phyloP scores from a whole-genome alignment of 2,888 invertebrate genomes.

The Ectropis crepuscularia region DNA sequence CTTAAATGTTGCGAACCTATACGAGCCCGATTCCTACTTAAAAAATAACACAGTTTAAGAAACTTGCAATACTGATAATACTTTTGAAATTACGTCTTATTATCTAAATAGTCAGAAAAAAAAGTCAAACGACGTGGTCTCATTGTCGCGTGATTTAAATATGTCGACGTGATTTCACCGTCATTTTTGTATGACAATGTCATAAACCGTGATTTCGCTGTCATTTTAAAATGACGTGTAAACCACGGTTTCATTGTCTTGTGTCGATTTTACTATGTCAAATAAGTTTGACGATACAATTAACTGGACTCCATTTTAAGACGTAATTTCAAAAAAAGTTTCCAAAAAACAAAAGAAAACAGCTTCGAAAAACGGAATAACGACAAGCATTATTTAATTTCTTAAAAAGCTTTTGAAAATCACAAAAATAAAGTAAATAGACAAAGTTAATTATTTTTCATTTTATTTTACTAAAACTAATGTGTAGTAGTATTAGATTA shows the following conservation, averaged over 20 bases:
- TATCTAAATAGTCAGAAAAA: too few species aligned
- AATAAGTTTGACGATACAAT: too few species aligned
- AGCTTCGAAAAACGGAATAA: slow-evolving; percentile 72
- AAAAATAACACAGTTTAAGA: slow-evolving; percentile 36
- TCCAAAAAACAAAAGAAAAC: slow-evolving; percentile 51
- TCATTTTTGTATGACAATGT: too few species aligned
- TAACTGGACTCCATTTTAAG: slow-evolving; percentile 1
- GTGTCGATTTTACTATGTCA: too few species aligned
- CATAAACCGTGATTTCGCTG: too few species aligned
- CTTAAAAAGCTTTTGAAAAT: slow-evolving; percentile 54
- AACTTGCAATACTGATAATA: slow-evolving; percentile 37
- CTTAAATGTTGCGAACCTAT: slow-evolving; percentile 35
- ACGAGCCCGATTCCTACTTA: slow-evolving; percentile 43
- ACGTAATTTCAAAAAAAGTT: slow-evolving; percentile 53
- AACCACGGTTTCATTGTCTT: too few species aligned
- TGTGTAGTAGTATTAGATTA: slow-evolving; percentile 49
- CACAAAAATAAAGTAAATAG: slow-evolving; percentile 45
- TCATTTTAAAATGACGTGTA: too few species aligned
- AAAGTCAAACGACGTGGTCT: too few species aligned
- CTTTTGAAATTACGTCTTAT: slow-evolving; percentile 35
- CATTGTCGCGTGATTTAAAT: too few species aligned
- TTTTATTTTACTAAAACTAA: slow-evolving; percentile 38
- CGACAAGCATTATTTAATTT: slow-evolving; percentile 68
- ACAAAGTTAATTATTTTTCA: slow-evolving; percentile 32
- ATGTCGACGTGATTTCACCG: too few species aligned